A percentile compares a stretch with the other conserved stretches of the same genome.
phyloP scores from a whole-genome alignment of 2,888 invertebrate genomes.

The Oeneis ivallda region DNA sequence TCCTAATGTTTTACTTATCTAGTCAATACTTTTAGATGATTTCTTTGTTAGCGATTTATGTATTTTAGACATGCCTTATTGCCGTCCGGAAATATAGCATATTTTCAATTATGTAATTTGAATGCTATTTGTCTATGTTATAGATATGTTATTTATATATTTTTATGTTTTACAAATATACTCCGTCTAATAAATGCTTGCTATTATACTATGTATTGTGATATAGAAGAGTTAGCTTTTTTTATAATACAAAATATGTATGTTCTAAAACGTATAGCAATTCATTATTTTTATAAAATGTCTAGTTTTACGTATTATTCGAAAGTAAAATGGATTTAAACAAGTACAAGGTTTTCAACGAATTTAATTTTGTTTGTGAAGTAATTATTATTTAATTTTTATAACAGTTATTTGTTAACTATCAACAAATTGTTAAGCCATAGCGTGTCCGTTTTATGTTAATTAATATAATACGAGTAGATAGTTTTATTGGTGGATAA shows the following conservation, averaged over 20 bases:
- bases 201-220: conserved; percentile 23
- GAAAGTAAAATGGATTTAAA: background rate
- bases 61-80: conserved; percentile 18
- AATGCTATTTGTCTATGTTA: background rate
- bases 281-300: conserved; percentile 14
- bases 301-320: background rate
- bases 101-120: conserved; percentile 17
- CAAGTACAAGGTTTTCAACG: conserved; percentile 18
- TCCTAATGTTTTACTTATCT: conserved; percentile 3
- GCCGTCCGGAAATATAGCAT: conserved; percentile 27
- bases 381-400: background rate
- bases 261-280: background rate
- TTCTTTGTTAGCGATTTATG: background rate
- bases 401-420: background rate
- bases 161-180: conserved; percentile 10
- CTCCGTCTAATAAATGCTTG: conserved; percentile 34
- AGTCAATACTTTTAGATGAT: conserved; percentile 4
- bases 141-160: background rate
- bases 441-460: background rate
- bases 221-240: conserved; percentile 1
- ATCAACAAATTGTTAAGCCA: conserved; percentile 2
- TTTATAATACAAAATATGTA: background rate
- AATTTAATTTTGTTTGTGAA: conserved; percentile 17
- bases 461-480: background rate
- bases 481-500: background rate